Evolutionary conservation across 2,113 vertebrate genomes (phyloP).

Genomic region (Tragelaphus strepsiceros): DNA sequence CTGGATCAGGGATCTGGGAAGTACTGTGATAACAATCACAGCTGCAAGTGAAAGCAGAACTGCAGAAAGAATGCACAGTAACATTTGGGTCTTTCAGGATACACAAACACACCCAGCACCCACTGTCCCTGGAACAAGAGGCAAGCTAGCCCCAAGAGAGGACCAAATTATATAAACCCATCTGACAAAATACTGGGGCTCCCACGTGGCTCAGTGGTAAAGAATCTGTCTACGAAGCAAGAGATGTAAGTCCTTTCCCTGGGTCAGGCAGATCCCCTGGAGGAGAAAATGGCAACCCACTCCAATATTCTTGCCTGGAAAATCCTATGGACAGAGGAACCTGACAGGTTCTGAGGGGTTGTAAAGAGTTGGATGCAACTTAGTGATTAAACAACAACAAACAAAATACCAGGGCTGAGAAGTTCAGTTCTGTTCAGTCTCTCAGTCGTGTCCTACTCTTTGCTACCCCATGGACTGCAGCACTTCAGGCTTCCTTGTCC

Average conservation of each 20-base stretch:
- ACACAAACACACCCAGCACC: not conserved
- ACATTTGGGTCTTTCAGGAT: not conserved
- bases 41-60: not conserved
- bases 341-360: not conserved
- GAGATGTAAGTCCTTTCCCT: not conserved
- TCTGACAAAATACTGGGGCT: not conserved
- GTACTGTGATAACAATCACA: not conserved
- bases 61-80: not conserved
- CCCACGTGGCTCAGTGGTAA: not conserved
- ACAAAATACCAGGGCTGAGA: not conserved
- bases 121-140: not conserved
- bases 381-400: not conserved
- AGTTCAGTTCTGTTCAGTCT: not conserved
- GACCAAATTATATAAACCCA: not conserved
- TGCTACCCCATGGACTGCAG: not conserved
- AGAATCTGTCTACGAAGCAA: not conserved
- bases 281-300: not conserved
- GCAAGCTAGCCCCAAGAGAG: not conserved
- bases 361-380: not conserved
- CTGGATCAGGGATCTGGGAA: not conserved
- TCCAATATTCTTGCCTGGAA: not conserved
- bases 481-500: not conserved
- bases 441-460: fast-evolving
- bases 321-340: not conserved
- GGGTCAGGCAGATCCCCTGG: not conserved